Percentiles rank a stretch among this genome's conserved stretches.
These are phyloP conservation scores for Bufotes viridis DNA, from an alignment of 2,797 vertebrate species.

Conservation along the genomic window DNA sequence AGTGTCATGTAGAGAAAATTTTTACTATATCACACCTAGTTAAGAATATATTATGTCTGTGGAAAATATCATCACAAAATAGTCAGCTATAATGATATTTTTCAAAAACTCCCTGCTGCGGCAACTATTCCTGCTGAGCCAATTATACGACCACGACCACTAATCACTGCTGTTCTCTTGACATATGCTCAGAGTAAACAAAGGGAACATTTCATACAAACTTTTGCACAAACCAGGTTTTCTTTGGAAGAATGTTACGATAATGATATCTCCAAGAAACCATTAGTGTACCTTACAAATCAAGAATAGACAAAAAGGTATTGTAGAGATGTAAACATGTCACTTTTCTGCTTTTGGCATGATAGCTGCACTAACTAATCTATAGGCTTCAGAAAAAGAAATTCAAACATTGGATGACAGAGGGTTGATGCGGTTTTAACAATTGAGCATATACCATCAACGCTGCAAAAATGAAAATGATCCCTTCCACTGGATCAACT, in stretches of 20 bases:
- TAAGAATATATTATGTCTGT: slow-evolving; percentile 17
- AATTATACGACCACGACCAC: slow-evolving; percentile 47
- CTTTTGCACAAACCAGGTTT: neutral
- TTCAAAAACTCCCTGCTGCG: slow-evolving; percentile 45
- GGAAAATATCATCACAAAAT: slow-evolving; percentile 24
- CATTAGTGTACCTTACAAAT: slow-evolving; percentile 9
- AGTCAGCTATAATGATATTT: slow-evolving; percentile 40
- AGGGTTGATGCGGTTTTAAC: neutral
- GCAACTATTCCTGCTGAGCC: slow-evolving; percentile 42
- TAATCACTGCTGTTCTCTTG: slow-evolving; percentile 47
- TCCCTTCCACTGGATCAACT: too few species aligned
- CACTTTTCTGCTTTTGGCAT: neutral
- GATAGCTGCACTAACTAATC: neutral
- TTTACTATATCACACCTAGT: slow-evolving; percentile 13
- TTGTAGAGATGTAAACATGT: neutral
- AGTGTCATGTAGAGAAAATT: slow-evolving; percentile 19
- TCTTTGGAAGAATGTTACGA: neutral
- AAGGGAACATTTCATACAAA: neutral
- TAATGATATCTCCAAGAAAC: neutral
- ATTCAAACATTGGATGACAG: neutral
- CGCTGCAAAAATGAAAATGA: neutral
- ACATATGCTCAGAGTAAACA: slow-evolving; percentile 26
- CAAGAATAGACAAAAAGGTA: neutral
- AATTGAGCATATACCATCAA: neutral
- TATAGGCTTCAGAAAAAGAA: neutral